phyloP scores from a whole-genome alignment of 2,113 vertebrate genomes.

The Pollimyrus isidori region DNA sequence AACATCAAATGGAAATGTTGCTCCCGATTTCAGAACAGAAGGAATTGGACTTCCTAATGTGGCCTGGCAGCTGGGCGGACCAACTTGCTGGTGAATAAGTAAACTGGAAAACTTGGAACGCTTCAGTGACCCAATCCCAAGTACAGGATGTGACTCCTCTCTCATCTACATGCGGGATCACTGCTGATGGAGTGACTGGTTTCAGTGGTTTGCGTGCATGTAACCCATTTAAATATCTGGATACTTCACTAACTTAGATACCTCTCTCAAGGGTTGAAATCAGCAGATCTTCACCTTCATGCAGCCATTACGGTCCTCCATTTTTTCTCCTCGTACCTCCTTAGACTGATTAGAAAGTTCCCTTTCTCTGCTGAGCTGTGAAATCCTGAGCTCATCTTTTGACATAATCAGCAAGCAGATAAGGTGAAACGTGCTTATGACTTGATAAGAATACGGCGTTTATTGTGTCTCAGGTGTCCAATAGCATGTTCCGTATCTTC shows the following conservation, averaged over 20 bases:
- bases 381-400: background rate
- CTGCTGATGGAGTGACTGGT: background rate
- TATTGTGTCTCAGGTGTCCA: background rate
- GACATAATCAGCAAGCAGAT: background rate
- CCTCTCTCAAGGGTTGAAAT: background rate
- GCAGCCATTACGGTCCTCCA: background rate
- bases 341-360: background rate
- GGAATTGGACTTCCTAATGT: constrained; percentile 39
- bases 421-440: background rate
- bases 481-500: background rate
- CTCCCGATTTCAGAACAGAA: constrained; percentile 36
- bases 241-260: background rate
- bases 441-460: constrained; percentile 4
- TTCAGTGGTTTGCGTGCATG: background rate
- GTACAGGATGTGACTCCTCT: background rate
- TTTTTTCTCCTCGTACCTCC: background rate
- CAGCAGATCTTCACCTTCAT: background rate
- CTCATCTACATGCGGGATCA: background rate
- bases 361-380: background rate
- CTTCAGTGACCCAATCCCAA: constrained; percentile 45
- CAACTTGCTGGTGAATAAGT: constrained; percentile 27
- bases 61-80: constrained; percentile 34
- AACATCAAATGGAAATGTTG: constrained; percentile 35
- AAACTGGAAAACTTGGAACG: constrained; percentile 43
- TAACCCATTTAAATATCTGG: background rate